A percentile compares a stretch with the other conserved stretches of the same genome.
Conservation (phyloP, 2,888 invertebrate genomes). For the Lithosia quadra region DNA sequence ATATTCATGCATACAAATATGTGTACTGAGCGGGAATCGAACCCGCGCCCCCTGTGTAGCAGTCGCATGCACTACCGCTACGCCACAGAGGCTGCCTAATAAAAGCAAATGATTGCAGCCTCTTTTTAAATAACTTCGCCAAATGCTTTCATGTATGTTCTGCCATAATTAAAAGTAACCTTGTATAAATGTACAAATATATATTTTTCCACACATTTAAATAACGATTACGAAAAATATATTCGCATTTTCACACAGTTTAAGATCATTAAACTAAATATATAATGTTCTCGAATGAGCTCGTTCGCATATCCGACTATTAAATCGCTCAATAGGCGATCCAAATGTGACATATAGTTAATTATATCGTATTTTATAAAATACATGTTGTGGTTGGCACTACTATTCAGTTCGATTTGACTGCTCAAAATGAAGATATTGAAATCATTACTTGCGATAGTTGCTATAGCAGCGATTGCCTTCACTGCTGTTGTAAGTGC, state of each 20-base stretch:
- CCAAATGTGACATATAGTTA: neutral
- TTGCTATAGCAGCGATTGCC: neutral
- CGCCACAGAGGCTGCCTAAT: no score
- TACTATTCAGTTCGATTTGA: neutral
- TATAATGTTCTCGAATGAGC: slow-evolving; percentile 3
- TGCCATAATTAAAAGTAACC: neutral
- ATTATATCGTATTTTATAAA: neutral
- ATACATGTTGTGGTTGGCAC: neutral
- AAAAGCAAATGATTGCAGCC: no score
- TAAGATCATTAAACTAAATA: slow-evolving; percentile 38
- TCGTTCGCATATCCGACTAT: slow-evolving; percentile 1
- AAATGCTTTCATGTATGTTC: neutral
- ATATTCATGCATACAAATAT: no score
- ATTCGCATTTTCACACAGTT: slow-evolving; percentile 1
- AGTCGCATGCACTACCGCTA: no score
- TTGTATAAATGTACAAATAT: neutral
- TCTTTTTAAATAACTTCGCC: no score
- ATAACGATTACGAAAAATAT: neutral
- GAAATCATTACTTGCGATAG: neutral
- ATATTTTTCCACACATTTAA: neutral
- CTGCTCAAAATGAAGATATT: neutral
- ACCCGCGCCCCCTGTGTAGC: no score
- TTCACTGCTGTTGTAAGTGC: neutral
- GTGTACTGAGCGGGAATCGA: no score
- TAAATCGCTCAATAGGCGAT: neutral